A percentile compares a stretch with the other conserved stretches of the same genome.
phyloP scores from a whole-genome alignment of 2,888 invertebrate genomes.

The Lithophane leautieri region DNA sequence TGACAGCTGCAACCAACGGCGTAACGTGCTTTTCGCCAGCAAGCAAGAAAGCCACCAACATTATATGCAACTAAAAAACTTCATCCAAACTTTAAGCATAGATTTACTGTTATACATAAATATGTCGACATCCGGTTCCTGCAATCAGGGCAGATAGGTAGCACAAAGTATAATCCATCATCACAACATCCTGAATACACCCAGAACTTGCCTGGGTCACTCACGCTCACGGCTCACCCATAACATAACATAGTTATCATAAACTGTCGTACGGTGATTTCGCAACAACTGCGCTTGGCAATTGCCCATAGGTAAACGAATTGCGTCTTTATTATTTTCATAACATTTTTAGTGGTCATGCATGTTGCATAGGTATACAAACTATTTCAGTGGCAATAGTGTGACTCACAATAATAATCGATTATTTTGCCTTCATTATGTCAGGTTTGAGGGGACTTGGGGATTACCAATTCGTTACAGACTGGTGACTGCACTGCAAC shows the following conservation, averaged over 20 bases:
- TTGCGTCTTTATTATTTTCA: constrained; percentile 46
- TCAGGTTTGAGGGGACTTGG: background rate
- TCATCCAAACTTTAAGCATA: too few relatives aligned
- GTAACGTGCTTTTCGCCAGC: too few relatives aligned
- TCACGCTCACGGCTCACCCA: too few relatives aligned
- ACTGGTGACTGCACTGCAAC: constrained; percentile 1
- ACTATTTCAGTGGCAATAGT: constrained; percentile 30
- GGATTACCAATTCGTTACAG: constrained; percentile 12
- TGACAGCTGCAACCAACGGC: too few relatives aligned
- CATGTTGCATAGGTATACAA: constrained; percentile 14
- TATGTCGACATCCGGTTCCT: background rate
- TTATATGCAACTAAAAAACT: too few relatives aligned
- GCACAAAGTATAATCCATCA: background rate
- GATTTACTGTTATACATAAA: background rate
- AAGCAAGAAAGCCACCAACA: too few relatives aligned
- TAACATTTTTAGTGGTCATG: constrained; percentile 48
- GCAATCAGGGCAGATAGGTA: background rate
- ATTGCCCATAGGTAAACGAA: constrained; percentile 13
- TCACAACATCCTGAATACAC: too few relatives aligned
- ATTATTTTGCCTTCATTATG: background rate
- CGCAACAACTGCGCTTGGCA: constrained; percentile 28
- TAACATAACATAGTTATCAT: constrained; percentile 2
- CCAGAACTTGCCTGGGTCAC: background rate
- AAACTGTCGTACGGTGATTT: constrained; percentile 17
- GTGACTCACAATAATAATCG: constrained; percentile 15